Base-by-base conservation (phyloP, 2,888 invertebrate genomes). In the Amphimallon solstitiale region DNA sequence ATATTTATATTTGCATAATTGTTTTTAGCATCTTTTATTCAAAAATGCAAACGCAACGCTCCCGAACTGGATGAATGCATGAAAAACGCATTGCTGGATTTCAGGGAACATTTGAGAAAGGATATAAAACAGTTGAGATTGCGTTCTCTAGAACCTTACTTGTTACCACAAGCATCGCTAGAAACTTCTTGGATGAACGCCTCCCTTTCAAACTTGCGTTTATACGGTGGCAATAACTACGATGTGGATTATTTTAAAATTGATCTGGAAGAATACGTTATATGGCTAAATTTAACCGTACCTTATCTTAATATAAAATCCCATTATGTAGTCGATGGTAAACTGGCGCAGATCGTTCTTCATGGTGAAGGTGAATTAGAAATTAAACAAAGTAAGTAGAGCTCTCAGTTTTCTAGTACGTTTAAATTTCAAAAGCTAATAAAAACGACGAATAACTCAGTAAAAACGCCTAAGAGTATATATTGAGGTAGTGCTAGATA, bases 61-160 rank as follows among this genome's bases (percentile, higher is more conserved):
- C 82, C 84, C 0, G 72, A 82, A 60, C 48, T 85, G 51, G 80
- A 81, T 75, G 80, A 82, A 34, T 85, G 85, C 70, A 74, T 85
- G 21, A 77, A 78, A 65, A 71, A 77, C 10, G 80, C 82, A 7
- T 77, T 84, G 2, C 79, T 83, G 14, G 68, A 71, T 2, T 72
- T 85, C 15, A 78, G 74, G 51, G 82, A 84, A 0, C 76, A 80
- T 65, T 71, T 85, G 15, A 79, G 71, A 21, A 72, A 76, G 59
- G 85, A 84, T 4, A 82, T 85, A 15, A 79, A 81, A 2, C 80
- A 77, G 49, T 74, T 85, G 29, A 74, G 77, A 10, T 78, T 85
- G 35, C 84, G 84, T n/a, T 71, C 82, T 0, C 81, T 83, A 56
- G 83, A 84, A 52, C 85, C 84, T 0, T 76, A 85, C 9, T 64